Conservation (phyloP, 2,888 invertebrate species). For the Xanthostigma xanthostigma region DNA sequence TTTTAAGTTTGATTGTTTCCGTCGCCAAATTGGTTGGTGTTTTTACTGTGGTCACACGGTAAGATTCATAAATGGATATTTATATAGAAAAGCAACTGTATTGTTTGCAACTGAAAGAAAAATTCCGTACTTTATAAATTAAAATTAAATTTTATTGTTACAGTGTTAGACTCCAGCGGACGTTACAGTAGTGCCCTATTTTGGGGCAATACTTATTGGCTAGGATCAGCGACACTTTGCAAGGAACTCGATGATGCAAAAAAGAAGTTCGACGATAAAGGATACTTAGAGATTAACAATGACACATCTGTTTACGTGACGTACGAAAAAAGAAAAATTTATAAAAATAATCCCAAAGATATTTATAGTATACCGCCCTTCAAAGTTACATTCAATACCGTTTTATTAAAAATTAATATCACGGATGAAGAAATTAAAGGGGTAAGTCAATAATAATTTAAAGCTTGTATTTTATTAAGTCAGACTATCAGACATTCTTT, state of each 20-base stretch:
- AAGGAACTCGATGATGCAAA: slow-evolving; percentile 3
- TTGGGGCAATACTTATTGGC: slow-evolving; percentile 7
- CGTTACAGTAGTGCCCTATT: slow-evolving; percentile 7
- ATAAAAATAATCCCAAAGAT: slow-evolving; percentile 1
- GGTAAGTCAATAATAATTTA: slow-evolving; percentile 1
- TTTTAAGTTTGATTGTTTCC: too few species aligned
- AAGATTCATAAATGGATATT: too few species aligned
- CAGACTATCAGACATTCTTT: too few species aligned
- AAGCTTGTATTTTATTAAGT: background rate
- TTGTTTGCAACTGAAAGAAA: background rate
- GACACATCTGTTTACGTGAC: background rate
- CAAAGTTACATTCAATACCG: slow-evolving; percentile 4
- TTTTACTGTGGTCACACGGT: too few species aligned
- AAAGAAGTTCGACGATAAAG: too few species aligned
- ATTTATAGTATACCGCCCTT: slow-evolving; percentile 4
- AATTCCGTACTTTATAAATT: background rate
- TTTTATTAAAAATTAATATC: background rate
- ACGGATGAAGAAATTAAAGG: background rate
- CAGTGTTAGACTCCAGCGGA: slow-evolving; percentile 8
- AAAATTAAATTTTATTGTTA: background rate
- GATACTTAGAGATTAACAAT: too few species aligned
- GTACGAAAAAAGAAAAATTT: slow-evolving; percentile 4
- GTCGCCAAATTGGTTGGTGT: too few species aligned
- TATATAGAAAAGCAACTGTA: too few species aligned
- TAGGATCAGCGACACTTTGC: slow-evolving; percentile 7